Base-by-base conservation (phyloP, 2,888 invertebrate genomes). In the Caradrina kadenii region DNA sequence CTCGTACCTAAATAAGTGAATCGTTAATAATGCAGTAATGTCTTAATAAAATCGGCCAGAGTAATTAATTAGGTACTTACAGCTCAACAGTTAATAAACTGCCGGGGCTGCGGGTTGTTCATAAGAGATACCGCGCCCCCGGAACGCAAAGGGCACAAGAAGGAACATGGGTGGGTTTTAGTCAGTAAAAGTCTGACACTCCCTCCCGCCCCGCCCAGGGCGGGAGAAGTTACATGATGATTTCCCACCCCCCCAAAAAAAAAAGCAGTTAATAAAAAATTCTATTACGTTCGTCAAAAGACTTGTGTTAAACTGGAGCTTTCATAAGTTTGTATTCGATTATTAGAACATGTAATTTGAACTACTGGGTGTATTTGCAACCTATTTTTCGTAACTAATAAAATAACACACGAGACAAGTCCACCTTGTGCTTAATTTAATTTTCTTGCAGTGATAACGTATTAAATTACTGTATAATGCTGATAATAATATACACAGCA, bases 371-470 rank as follows among this genome's bases (percentile, higher is more conserved):
- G 21, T 53, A 60, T 60, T 35, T 48, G 49, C 48, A 63, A 76
- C 21, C 54, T 26, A 71, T 54, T 81, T 80, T 76, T 77, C 59
- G 55, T 55, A 65, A 81, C 53, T 10, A 52, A 66, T 42, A 59
- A 76, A 62, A 65, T 42, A 68, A 50, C 35, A 68, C 7, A 56
- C 39, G 13, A 69, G 19, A 76, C 69, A 59, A 50, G 72, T 70
- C 80, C 58, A 76, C 80, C 77, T 73, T 76, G 81, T 72, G 22
- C 83, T 63, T 83, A 65, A 67, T 82, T 67, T 52, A 70, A 68
- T 76, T 70, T 70, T 73, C 69, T 65, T 50, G 65, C 39, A 55
- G 52, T 74, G 58, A 68, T 70, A 69, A 35, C 54, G 63, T 79
- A 55, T 65, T 79, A 79, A 60, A 63, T 75, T 80, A 80, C 65